Evolutionary conservation across 2,888 invertebrate genomes (phyloP), one percentile per base, ranked within the genome.

Genomic region (Cataglyphis cursor): DNA sequence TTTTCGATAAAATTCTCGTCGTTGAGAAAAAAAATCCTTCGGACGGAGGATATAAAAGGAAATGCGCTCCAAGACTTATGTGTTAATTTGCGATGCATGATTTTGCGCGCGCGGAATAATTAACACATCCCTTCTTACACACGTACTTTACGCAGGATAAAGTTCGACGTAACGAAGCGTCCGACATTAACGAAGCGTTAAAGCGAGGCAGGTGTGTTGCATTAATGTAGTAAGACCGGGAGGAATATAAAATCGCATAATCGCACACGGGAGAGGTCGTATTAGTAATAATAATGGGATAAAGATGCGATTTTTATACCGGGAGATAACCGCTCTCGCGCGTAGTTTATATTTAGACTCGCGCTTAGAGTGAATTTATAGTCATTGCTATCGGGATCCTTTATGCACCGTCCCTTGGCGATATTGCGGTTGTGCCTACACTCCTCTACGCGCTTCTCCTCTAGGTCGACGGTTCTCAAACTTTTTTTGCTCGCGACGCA

Each of bases 151-250:
- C 87, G 90, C 87, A 84, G 89, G 86, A 84, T 81, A 87, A 91
- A 89, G 88, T 90, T 91, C 90, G 85, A 85, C 82, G 87, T 90
- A 92, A 91, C 93, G 90, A 91, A 92, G 92, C 93, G 93, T 92
- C 92, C 85, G 90, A 91, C 92, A 91, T 93, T 92, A 94, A 94
- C 94, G 94, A 93, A 93, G 93, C 94, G 93, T 94, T 94, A 94
- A 94, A 94, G 88, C 92, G 93, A 91, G 88, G 90, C 92, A 92
- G 92, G 91, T 91, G 92, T 87, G 88, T 90, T 88, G 90, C 89
- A 90, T 90, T 92, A 92, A 90, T 91, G 90, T 87, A 51, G 48
- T 85, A 88, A 82, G 64, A 83, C 70, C 48, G 78, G 70, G 72
- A 31, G 80, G 89, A 88, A 92, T 91, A 88, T 89, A 90, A 90